These are phyloP conservation scores for Pristionchus exspectatus DNA, from an alignment of 2,888 invertebrate species.

Conservation along the genomic window DNA sequence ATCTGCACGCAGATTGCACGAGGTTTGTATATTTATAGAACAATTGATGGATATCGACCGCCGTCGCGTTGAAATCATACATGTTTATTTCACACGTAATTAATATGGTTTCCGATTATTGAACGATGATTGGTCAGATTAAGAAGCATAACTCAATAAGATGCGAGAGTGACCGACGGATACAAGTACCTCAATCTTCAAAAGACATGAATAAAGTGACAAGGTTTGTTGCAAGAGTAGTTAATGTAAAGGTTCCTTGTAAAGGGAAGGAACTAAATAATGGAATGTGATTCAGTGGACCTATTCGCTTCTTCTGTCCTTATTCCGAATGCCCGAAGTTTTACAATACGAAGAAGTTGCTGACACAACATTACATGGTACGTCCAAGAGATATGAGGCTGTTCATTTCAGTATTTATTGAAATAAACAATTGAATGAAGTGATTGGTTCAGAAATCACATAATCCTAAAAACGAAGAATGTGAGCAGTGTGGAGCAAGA, in stretches of 20 bases:
- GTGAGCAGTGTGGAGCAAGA: constrained; percentile 56
- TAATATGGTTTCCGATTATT: too few species aligned
- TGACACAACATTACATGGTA: constrained; percentile 35
- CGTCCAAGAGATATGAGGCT: background rate
- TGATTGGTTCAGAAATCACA: constrained; percentile 59
- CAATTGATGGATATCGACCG: background rate
- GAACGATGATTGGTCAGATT: background rate
- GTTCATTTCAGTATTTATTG: background rate
- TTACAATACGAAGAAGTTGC: constrained; percentile 26
- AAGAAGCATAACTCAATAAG: background rate
- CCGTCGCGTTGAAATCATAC: too few species aligned
- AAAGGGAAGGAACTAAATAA: background rate
- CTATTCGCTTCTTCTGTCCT: constrained; percentile 27
- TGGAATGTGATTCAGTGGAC: background rate
- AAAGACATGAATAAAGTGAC: background rate
- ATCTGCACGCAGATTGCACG: constrained; percentile 44
- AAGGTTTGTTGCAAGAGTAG: background rate
- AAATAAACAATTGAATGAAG: too few species aligned
- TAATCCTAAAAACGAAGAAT: constrained; percentile 56
- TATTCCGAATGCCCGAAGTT: background rate
- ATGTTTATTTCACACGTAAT: too few species aligned
- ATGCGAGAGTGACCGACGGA: background rate
- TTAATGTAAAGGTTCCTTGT: too few species aligned
- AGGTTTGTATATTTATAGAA: constrained; percentile 13
- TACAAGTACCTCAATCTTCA: background rate